Evolutionary conservation across 2,888 invertebrate species (phyloP).

Genomic region (Tholera decimalis): DNA sequence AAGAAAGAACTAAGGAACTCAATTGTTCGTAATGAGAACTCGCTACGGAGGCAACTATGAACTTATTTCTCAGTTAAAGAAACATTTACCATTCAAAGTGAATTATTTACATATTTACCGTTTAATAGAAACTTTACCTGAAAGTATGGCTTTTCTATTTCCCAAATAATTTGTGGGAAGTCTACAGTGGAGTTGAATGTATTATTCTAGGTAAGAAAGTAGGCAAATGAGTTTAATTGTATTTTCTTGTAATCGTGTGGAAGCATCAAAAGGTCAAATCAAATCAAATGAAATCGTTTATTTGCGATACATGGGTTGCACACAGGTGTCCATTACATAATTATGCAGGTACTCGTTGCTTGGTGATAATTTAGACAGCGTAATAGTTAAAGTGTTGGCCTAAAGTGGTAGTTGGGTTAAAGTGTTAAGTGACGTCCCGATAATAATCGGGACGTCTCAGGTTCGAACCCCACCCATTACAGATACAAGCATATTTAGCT

Average conservation of each 20-base stretch:
- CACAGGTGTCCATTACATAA: too few relatives aligned
- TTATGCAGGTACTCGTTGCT: too few relatives aligned
- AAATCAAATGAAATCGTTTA: too few relatives aligned
- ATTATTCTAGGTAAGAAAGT: neutral
- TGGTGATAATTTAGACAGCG: too few relatives aligned
- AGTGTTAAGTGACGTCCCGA: too few relatives aligned
- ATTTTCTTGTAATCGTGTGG: neutral
- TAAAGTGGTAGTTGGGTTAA: too few relatives aligned
- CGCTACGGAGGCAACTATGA: constrained; percentile 10
- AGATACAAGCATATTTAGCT: too few relatives aligned
- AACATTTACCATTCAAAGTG: constrained; percentile 25
- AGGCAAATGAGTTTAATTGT: neutral
- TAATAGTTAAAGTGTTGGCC: too few relatives aligned
- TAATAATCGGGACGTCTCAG: too few relatives aligned
- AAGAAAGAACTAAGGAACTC: constrained; percentile 1
- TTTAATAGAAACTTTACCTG: constrained; percentile 10
- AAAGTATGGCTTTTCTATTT: constrained; percentile 13
- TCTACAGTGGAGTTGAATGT: neutral
- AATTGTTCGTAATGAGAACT: constrained; percentile 4
- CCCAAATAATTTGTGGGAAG: constrained; percentile 6
- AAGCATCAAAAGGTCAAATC: too few relatives aligned
- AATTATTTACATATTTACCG: constrained; percentile 28
- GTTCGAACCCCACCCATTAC: too few relatives aligned
- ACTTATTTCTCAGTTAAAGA: constrained; percentile 8
- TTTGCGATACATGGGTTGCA: too few relatives aligned